Conservation (phyloP, 2,888 invertebrate species). For the Peribatodes rhomboidaria region DNA sequence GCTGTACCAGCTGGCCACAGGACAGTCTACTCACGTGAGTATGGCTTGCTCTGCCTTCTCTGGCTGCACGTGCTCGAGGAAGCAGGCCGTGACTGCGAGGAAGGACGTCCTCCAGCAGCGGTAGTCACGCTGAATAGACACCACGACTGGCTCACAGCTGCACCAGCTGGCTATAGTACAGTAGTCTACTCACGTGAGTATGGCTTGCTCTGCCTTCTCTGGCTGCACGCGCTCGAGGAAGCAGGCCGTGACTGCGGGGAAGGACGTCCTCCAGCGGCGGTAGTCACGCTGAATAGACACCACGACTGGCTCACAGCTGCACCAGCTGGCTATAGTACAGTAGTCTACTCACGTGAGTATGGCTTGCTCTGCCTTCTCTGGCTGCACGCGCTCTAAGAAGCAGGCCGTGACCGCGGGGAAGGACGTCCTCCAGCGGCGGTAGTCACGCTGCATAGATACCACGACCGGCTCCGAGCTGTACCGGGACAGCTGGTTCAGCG, state of each 20-base stretch:
- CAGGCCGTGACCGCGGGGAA: constrained; percentile 83
- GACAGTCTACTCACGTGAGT: constrained; percentile 54
- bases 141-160: too few species aligned
- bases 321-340: constrained; percentile 79
- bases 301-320: constrained; percentile 77
- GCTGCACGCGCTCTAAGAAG: constrained; percentile 69
- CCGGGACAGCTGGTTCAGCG: constrained; percentile 70
- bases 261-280: constrained; percentile 76
- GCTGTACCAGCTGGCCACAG: too few species aligned
- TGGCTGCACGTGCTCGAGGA: constrained; percentile 67
- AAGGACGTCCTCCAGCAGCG: constrained; percentile 77
- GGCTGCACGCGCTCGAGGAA: constrained; percentile 69
- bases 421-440: constrained; percentile 75
- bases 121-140: too few species aligned
- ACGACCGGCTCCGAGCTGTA: constrained; percentile 79
- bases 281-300: constrained; percentile 80
- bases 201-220: constrained; percentile 64
- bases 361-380: constrained; percentile 62
- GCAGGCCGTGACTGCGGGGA: constrained; percentile 82
- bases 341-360: constrained; percentile 65
- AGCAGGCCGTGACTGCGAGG: constrained; percentile 81
- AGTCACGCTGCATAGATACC: constrained; percentile 79
- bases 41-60: constrained; percentile 68
- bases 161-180: too few species aligned
- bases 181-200: constrained; percentile 63